These are phyloP conservation scores for Pentamera pediparva DNA, from an alignment of 53 echinoderm and acorn worm genomes.

Conservation along the genomic window DNA sequence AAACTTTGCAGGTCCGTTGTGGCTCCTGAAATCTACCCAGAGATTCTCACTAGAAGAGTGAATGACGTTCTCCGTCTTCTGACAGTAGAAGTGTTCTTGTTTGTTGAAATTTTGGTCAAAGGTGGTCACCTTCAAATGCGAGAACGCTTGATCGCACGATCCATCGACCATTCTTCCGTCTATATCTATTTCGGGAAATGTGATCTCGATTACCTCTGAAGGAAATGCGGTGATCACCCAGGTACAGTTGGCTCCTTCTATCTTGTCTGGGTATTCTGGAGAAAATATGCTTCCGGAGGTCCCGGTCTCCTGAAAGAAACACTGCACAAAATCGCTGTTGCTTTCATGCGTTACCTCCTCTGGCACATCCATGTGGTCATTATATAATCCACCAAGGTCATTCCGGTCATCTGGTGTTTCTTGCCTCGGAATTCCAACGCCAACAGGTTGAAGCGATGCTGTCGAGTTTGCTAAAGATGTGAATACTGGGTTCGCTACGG, in stretches of 20 bases:
- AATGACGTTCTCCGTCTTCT: neutral
- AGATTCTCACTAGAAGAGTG: slow-evolving; percentile 13
- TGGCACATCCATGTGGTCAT: too few relatives aligned
- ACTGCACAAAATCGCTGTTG: neutral
- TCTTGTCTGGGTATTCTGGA: slow-evolving; percentile 10
- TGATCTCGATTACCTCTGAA: slow-evolving; percentile 2
- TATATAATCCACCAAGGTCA: too few relatives aligned
- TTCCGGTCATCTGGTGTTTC: too few relatives aligned
- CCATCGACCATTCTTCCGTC: neutral
- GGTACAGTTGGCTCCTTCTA: slow-evolving; percentile 9
- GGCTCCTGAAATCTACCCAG: slow-evolving; percentile 14
- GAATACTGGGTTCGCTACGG: too few relatives aligned
- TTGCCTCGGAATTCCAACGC: too few relatives aligned
- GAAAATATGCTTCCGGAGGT: slow-evolving; percentile 4
- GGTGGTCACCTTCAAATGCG: slow-evolving; percentile 11
- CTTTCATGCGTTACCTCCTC: neutral
- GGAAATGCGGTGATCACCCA: slow-evolving; percentile 17
- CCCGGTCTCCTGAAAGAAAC: slow-evolving; percentile 19
- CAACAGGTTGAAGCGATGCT: too few relatives aligned
- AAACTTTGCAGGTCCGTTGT: neutral
- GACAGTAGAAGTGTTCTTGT: slow-evolving; percentile 1
- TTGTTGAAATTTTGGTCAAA: slow-evolving; percentile 21
- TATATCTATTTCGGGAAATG: slow-evolving; percentile 13
- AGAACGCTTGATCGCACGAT: neutral
- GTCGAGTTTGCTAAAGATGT: too few relatives aligned